phyloP scores from a whole-genome alignment of 2,888 invertebrate genomes.

The Andrena flavipes region DNA sequence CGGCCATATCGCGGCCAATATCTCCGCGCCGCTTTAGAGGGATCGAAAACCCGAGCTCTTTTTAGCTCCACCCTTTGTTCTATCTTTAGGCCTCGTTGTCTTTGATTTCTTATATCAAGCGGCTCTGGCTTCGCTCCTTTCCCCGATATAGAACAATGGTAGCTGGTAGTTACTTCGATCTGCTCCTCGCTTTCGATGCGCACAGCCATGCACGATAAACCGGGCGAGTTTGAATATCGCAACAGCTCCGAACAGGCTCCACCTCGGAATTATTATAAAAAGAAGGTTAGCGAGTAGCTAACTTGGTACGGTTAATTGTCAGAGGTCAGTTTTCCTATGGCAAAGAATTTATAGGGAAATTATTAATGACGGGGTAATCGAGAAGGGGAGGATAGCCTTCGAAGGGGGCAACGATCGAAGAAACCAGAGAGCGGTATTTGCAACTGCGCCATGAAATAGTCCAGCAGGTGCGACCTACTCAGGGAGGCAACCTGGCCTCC shows the following conservation, averaged over 20 bases:
- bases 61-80: background rate
- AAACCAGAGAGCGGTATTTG: constrained; percentile 6
- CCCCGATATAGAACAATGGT: too few relatives aligned
- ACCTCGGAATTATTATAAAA: too few relatives aligned
- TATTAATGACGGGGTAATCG: background rate
- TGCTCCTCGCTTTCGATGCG: background rate
- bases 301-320: too few relatives aligned
- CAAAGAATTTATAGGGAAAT: background rate
- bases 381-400: background rate
- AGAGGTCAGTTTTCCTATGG: background rate
- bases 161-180: background rate
- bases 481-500: constrained; percentile 30
- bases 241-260: too few relatives aligned
- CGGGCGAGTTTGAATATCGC: too few relatives aligned
- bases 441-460: constrained; percentile 24
- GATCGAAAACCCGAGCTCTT: constrained; percentile 14
- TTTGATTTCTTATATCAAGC: background rate
- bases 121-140: background rate
- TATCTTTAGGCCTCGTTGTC: constrained; percentile 17
- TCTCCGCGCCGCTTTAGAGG: background rate
- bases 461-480: constrained; percentile 43
- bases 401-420: background rate
- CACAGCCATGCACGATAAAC: too few relatives aligned
- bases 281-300: too few relatives aligned
- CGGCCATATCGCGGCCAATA: background rate